Evolutionary conservation across 1,140 invertebrate species (phyloP), one percentile per base, ranked within the genome.

Genomic region (Cyclina sinensis): DNA sequence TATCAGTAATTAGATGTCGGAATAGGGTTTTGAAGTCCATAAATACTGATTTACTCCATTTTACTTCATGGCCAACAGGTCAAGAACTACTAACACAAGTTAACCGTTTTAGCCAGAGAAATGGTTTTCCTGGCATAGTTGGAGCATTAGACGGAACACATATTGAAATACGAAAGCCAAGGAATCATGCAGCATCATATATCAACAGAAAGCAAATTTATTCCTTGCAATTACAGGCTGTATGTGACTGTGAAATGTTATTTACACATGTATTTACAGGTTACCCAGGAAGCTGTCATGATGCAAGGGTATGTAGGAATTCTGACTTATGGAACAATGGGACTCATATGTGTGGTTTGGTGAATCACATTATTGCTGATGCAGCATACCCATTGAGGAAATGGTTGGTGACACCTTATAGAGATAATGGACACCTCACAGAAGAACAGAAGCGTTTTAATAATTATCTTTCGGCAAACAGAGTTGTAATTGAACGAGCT

Each of bases 401-500:
- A 70, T 92, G 90, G 89, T 24, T 91, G 16, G 12, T 91, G 18
- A 92, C 88, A 16, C 90, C 91, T 12, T 91, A 70, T 35, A 84
- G 78, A 39, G 88, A 92, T 43, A 91, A 88, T 73, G 90, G 82
- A 21, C 89, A 93, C 86, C 84, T 95, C n/a, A 92, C 85, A 24
- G 24, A 27, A 68, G 59, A 90, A 21, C 91, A 95, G 88, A 90
- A 32, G 51, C 88, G 85, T 59, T 95, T 89, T 84, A 95, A 95
- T 86, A 70, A 48, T 37, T 62, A 68, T 54, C 91, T 92, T 48
- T 91, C 79, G 76, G 21, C 80, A 70, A 90, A 87, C 32, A 62
- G 94, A 54, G 90, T 94, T 4, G n/a, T 85, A 65, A 93, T 95
- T 65, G 94, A 95, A 90, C 92, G 93, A 76, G 80, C 91, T 0